Conservation (phyloP, 1,140 invertebrate species). For the Caenorhabditis briggsae region DNA sequence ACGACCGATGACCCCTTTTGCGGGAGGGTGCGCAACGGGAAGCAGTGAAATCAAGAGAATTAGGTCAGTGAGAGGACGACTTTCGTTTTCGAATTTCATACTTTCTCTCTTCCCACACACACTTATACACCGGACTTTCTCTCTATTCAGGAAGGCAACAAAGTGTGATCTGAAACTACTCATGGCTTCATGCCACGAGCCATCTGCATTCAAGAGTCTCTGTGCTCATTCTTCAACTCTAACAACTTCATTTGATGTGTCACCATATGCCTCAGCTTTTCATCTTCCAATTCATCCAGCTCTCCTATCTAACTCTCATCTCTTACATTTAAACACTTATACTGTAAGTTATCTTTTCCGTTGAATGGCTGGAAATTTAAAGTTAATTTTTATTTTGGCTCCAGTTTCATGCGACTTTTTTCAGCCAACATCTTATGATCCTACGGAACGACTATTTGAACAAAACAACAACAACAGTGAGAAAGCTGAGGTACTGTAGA, state of each 20-base stretch:
- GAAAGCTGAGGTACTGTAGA: neutral
- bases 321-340: conserved; percentile 32
- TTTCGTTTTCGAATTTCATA: conserved; percentile 56
- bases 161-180: conserved; percentile 11
- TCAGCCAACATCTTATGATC: conserved; percentile 34
- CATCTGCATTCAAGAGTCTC: conserved; percentile 37
- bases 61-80: conserved; percentile 54
- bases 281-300: conserved; percentile 42
- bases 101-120: conserved; percentile 51
- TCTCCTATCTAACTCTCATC: conserved; percentile 21
- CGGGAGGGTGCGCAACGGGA: conserved; percentile 52
- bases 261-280: conserved; percentile 33
- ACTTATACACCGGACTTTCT: conserved; percentile 52
- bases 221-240: conserved; percentile 52
- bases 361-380: neutral
- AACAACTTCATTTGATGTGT: conserved; percentile 10
- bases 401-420: neutral
- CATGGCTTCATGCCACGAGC: conserved; percentile 46
- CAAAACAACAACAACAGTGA: conserved; percentile 40
- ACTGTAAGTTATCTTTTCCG: neutral
- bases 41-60: conserved; percentile 56
- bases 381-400: neutral
- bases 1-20: conserved; percentile 52
- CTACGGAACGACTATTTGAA: conserved; percentile 15
- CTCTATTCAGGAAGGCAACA: conserved; percentile 33